These are phyloP conservation scores for Zaprionus inermis DNA, from an alignment of 1,140 invertebrate species.

Conservation along the genomic window DNA sequence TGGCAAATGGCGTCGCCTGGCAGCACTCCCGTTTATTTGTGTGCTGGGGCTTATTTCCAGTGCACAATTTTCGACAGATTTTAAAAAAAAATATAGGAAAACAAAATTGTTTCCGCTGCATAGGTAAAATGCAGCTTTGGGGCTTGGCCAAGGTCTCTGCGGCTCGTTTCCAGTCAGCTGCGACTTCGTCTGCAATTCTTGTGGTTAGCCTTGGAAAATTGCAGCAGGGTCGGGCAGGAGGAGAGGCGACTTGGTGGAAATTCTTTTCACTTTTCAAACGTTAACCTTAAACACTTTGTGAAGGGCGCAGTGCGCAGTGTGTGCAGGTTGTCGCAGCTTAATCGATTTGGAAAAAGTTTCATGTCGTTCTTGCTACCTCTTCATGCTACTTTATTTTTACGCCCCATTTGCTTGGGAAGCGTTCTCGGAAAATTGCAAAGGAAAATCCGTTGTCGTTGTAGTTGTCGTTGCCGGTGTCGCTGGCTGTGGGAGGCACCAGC, in stretches of 20 bases:
- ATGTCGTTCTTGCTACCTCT: conserved; percentile 60
- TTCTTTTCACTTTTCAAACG: conserved; percentile 77
- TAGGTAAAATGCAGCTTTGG: conserved; percentile 49
- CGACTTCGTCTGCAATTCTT: conserved; percentile 44
- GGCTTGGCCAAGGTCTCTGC: conserved; percentile 13
- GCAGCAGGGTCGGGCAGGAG: conserved; percentile 20
- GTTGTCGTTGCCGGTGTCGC: conserved; percentile 22
- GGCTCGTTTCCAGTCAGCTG: neutral
- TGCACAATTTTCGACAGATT: conserved; percentile 77
- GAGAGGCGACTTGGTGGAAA: conserved; percentile 33
- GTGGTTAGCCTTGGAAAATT: conserved; percentile 62
- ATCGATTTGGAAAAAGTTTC: conserved; percentile 77
- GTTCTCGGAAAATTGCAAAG: conserved; percentile 55
- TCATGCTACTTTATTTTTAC: conserved; percentile 73
- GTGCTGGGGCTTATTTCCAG: conserved; percentile 72
- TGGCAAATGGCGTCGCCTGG: conserved; percentile 55
- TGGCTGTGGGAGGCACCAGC: neutral
- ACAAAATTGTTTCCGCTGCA: conserved; percentile 68
- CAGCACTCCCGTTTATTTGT: conserved; percentile 60
- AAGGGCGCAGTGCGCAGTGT: conserved; percentile 35
- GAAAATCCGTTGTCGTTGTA: conserved; percentile 56
- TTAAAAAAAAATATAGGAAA: conserved; percentile 25
- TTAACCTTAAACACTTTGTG: conserved; percentile 69
- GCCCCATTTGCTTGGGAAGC: conserved; percentile 67
- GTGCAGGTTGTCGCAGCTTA: conserved; percentile 74